Conservation (phyloP, 2,888 invertebrate genomes). For the Luffia ferchaultella region DNA sequence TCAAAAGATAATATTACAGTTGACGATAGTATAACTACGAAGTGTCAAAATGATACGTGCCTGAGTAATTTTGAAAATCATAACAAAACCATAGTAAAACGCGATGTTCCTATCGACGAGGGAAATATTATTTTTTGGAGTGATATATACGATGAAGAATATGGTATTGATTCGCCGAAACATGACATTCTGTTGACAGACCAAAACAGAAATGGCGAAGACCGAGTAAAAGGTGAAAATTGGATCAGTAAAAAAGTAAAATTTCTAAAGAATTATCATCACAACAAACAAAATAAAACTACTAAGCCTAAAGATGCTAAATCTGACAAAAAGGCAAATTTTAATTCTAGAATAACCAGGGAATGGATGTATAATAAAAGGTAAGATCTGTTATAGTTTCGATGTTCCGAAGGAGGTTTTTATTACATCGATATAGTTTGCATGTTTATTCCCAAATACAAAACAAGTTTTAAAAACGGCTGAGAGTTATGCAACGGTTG, state of each 20-base stretch:
- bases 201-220: no score
- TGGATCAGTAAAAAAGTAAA: constrained; percentile 3
- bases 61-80: constrained; percentile 2
- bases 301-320: neutral
- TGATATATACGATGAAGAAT: constrained; percentile 48
- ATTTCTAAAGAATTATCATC: neutral
- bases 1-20: no score
- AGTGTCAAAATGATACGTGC: no score
- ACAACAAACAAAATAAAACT: neutral
- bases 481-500: no score
- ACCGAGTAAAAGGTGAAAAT: neutral
- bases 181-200: constrained; percentile 20
- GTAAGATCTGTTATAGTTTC: neutral
- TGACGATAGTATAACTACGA: no score
- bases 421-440: no score
- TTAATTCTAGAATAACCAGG: neutral
- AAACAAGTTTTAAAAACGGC: no score
- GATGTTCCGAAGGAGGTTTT: no score
- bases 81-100: constrained; percentile 30
- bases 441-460: no score
- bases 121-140: constrained; percentile 42
- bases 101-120: constrained; percentile 23
- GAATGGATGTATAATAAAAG: neutral
- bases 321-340: neutral
- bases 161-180: constrained; percentile 27